Conservation (phyloP, 23 tunicate genomes). For the Halocynthia aurantium region DNA sequence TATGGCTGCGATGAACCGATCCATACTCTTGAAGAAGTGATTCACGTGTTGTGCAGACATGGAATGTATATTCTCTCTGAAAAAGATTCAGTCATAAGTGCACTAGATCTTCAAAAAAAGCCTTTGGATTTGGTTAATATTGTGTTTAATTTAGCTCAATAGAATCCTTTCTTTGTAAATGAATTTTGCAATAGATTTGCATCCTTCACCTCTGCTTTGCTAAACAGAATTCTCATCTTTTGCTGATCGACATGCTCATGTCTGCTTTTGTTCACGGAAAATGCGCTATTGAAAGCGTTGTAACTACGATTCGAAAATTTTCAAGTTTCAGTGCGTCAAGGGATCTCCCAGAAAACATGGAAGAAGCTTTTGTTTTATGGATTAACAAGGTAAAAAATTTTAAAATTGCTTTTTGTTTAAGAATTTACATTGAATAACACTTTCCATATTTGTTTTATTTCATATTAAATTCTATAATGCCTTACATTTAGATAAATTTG, state of each 20-base stretch:
- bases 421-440: background rate
- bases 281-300: slow-evolving; percentile 8
- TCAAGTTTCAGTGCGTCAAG: slow-evolving; percentile 20
- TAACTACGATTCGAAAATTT: slow-evolving; percentile 14
- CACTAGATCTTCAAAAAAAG: background rate
- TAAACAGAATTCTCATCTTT: slow-evolving; percentile 13
- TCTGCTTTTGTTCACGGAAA: background rate
- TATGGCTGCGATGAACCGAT: background rate
- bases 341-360: slow-evolving; percentile 17
- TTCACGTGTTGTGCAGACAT: slow-evolving; percentile 2
- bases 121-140: background rate
- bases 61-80: background rate
- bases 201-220: background rate
- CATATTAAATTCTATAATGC: background rate
- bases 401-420: slow-evolving; percentile 6
- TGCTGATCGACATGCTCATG: slow-evolving; percentile 26
- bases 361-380: slow-evolving; percentile 30
- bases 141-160: no score
- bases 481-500: background rate
- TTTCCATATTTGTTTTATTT: background rate
- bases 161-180: no score
- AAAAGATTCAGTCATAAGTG: background rate
- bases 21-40: slow-evolving; percentile 5
- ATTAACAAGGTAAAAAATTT: slow-evolving; percentile 10
- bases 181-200: background rate